Evolutionary conservation across 2,113 vertebrate genomes (phyloP).

Genomic region (Anoura caudifer): DNA sequence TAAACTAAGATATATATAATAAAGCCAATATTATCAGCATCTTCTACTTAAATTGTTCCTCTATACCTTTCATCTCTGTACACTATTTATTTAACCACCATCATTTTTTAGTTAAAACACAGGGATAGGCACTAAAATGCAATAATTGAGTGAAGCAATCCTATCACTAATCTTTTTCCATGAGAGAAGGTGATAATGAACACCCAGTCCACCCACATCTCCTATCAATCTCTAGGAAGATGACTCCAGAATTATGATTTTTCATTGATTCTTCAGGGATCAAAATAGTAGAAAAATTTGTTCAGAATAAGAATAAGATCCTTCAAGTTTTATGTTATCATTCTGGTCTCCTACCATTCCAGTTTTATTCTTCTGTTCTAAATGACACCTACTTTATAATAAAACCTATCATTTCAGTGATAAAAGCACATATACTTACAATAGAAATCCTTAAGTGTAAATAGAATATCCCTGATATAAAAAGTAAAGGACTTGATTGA

Average conservation of each 20-base stretch:
- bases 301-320: constrained; percentile 30
- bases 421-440: neutral
- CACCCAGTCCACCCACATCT: neutral
- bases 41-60: constrained; percentile 24
- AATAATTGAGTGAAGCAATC: neutral
- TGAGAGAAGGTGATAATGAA: constrained; percentile 20
- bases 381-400: neutral
- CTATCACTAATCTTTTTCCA: neutral
- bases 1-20: neutral
- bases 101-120: neutral
- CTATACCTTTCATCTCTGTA: neutral
- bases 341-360: neutral
- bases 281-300: neutral
- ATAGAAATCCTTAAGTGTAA: neutral
- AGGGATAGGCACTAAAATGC: neutral
- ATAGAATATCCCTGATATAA: neutral
- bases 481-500: neutral
- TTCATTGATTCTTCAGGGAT: neutral
- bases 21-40: neutral
- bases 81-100: neutral
- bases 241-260: constrained; percentile 37
- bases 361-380: constrained; percentile 22
- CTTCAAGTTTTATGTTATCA: neutral
- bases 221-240: neutral
- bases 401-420: neutral